Evolutionary conservation across 2,113 vertebrate genomes (phyloP).

Genomic region (Pungitius pungitius): DNA sequence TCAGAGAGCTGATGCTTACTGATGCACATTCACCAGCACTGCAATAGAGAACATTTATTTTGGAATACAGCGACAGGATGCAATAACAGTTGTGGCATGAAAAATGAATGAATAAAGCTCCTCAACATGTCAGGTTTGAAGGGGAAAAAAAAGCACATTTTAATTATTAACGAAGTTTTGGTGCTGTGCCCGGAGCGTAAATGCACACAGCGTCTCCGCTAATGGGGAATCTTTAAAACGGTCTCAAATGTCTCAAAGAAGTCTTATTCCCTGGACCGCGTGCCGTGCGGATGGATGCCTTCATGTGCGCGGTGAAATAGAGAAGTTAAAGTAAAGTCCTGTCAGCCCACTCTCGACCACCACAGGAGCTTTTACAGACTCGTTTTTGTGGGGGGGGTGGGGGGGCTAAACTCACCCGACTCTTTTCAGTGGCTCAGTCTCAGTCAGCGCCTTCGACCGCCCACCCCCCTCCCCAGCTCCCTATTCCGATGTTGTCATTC

Average conservation of each 20-base stretch:
- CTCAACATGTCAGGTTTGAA: not conserved
- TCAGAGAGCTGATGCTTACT: not conserved
- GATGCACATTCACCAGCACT: not conserved
- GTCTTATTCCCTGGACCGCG: not conserved
- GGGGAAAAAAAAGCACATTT: not conserved
- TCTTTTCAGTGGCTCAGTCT: not conserved
- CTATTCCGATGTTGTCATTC: no score
- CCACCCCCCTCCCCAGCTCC: not conserved
- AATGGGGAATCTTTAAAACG: not conserved
- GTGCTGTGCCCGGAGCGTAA: not conserved
- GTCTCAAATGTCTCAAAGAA: not conserved
- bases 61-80: not conserved
- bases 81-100: not conserved
- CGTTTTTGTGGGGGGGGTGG: not conserved
- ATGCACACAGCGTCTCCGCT: not conserved
- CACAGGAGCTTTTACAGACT: not conserved
- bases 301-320: not conserved
- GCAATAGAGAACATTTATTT: not conserved
- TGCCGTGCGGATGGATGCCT: not conserved
- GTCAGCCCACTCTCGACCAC: not conserved
- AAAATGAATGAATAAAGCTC: not conserved
- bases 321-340: not conserved
- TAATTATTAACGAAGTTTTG: not conserved
- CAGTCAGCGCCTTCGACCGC: not conserved
- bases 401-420: no score